phyloP scores from a whole-genome alignment of 2,113 vertebrate genomes.

The Herpailurus yagouaroundi region DNA sequence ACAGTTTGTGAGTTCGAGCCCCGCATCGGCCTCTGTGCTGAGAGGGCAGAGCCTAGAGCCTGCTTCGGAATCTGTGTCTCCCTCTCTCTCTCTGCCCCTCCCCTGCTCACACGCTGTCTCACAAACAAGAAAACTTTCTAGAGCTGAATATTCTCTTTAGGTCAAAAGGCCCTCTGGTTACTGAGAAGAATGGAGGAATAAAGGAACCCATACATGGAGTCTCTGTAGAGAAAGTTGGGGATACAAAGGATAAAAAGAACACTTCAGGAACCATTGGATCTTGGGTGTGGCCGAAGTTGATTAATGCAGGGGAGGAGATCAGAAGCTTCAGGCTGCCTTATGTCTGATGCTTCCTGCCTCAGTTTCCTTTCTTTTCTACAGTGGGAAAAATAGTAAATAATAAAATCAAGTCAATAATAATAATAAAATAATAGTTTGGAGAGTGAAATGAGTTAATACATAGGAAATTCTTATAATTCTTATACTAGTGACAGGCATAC shows the following conservation, averaged over 20 bases:
- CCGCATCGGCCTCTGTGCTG: no score
- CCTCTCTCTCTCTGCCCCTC: no score
- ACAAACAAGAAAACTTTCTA: background rate
- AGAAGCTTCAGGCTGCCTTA: background rate
- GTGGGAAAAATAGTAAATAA: background rate
- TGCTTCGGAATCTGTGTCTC: no score
- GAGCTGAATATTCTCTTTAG: background rate
- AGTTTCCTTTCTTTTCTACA: background rate
- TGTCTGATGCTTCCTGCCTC: background rate
- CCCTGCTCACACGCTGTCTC: no score
- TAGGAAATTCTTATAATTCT: background rate
- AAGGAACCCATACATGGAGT: background rate
- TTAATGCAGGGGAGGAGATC: background rate
- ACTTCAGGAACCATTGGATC: background rate
- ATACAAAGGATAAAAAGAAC: background rate
- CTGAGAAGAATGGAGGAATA: background rate
- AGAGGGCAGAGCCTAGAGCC: no score
- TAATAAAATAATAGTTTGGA: background rate
- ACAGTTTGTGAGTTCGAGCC: no score
- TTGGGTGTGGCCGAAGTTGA: background rate
- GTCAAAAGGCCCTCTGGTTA: background rate
- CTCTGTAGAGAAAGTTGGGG: background rate
- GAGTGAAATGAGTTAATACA: background rate
- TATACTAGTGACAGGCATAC: background rate
- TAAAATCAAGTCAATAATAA: no score